Base-by-base conservation (phyloP, 1,140 invertebrate genomes). In the Papilio dardanus region DNA sequence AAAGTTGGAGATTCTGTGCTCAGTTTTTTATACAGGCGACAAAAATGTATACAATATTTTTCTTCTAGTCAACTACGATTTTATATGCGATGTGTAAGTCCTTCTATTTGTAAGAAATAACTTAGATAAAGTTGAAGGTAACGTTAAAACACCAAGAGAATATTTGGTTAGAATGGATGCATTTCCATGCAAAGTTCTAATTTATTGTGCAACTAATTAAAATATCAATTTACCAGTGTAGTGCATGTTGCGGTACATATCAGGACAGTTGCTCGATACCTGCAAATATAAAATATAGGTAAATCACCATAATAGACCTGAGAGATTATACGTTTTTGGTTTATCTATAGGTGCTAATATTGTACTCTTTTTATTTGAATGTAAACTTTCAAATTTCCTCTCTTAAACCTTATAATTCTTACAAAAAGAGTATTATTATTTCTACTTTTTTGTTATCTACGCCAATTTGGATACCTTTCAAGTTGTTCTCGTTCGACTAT, bases 181-280 rank as follows among this genome's bases (percentile, higher is more conserved):
- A 74, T 76, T 58, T 67, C 69, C 21, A 31, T 46, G 42, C 65
- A 66, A 21, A 40, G 21, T 58, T 40, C 21, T 31, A 50, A 71
- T 42, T 67, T 40, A 21, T n/a, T 67, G 35, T n/a, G 21, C 8
- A 37, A n/a, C 37, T 33, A 69, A 40, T 69, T 69, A 21, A 68
- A 69, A 42, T 33, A 73, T 68, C 16, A 46, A 24, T 66, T 67
- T 65, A 93, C 91, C 91, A 84, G 92, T 93, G 66, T 92, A 93
- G 77, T 93, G 92, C 92, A 93, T 93, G 73, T 93, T 93, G n/a
- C 90, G 83, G 74, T 93, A 93, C 92, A 93, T 93, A 42, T 93
- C 90, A 0, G 91, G 91, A 74, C 92, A 93, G 73, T 93, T 92
- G 83, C 84, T 91, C 7, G 89, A 88, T 14, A 87, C 85, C 92